Percentiles rank a stretch among this genome's conserved stretches.
Conservation (phyloP, 2,888 invertebrate species). For the Nezara viridula region DNA sequence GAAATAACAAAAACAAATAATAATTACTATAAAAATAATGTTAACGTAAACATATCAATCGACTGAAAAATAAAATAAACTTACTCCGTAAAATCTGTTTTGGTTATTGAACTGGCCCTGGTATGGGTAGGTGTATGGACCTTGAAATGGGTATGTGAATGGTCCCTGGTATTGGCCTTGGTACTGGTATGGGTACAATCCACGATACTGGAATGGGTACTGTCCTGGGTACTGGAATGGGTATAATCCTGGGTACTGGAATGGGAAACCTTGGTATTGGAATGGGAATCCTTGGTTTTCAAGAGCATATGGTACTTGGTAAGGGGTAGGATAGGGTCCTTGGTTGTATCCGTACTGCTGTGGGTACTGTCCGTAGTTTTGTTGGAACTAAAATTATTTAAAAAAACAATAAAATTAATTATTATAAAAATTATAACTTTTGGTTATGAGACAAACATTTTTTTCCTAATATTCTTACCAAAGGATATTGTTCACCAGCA, state of each 20-base stretch:
- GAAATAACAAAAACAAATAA: not conserved
- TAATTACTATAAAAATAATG: not conserved
- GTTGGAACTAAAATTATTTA: not conserved
- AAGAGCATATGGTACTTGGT: not conserved
- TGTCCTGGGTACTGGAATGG: not conserved
- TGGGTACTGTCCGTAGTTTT: not conserved
- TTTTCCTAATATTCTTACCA: slow-evolving; percentile 21
- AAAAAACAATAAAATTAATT: not conserved
- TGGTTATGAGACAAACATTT: too few relatives aligned
- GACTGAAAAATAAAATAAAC: not conserved
- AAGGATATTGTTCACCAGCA: not conserved
- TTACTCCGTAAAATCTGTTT: slow-evolving; percentile 3
- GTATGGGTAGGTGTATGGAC: not conserved
- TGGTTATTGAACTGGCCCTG: slow-evolving; percentile 11
- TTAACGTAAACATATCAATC: not conserved
- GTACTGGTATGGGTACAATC: not conserved
- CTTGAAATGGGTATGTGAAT: not conserved
- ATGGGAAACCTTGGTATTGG: slow-evolving; percentile 11
- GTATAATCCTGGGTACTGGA: not conserved
- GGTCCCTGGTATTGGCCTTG: slow-evolving; percentile 1
- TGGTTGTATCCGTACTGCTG: not conserved
- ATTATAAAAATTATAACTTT: not conserved
- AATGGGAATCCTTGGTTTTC: not conserved
- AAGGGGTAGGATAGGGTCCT: not conserved
- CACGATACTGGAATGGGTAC: not conserved